Evolutionary conservation across 92 coral and sea anemone species (phyloP).

Genomic region (Heliopora coerulea): DNA sequence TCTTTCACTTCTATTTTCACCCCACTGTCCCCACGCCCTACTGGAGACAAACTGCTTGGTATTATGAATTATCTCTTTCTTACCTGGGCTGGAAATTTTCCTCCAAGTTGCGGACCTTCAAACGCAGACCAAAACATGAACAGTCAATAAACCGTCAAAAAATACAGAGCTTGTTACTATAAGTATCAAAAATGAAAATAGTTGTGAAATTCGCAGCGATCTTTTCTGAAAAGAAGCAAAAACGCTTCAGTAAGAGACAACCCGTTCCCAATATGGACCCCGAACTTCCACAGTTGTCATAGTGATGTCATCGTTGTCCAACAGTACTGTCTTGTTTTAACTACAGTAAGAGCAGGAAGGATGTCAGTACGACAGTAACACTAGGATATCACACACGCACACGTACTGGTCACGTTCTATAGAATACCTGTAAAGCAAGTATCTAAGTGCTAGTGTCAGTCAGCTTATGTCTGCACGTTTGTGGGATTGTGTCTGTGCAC

Average conservation of each 20-base stretch:
- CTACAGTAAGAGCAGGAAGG: neutral
- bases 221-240: no score
- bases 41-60: no score
- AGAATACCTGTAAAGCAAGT: no score
- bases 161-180: neutral
- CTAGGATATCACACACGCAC: no score
- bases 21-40: no score
- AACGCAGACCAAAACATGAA: neutral
- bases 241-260: neutral
- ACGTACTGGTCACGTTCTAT: no score
- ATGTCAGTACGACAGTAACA: neutral
- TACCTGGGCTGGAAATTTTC: constrained; percentile 92
- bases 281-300: neutral
- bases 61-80: neutral
- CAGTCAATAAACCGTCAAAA: constrained; percentile 9
- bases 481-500: no score
- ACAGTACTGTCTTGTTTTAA: constrained; percentile 2
- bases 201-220: neutral
- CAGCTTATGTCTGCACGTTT: no score
- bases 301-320: neutral
- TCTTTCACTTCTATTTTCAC: no score
- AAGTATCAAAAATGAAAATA: neutral
- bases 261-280: neutral
- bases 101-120: constrained; percentile 94
- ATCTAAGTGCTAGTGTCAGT: no score